Evolutionary conservation across 2,888 invertebrate genomes (phyloP), one percentile per base, ranked within the genome.

Genomic region (Dorcus hopei): DNA sequence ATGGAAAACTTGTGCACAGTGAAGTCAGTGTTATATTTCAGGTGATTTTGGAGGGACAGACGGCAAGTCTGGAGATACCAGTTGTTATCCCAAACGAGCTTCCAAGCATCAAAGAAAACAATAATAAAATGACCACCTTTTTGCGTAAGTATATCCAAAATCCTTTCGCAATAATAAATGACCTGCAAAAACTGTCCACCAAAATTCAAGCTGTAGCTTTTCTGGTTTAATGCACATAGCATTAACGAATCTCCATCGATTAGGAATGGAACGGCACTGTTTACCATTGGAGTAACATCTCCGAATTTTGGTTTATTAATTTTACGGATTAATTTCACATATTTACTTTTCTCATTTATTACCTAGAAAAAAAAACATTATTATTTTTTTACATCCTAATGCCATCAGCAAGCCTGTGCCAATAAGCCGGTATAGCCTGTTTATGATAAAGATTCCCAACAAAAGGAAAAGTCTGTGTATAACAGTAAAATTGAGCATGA

Each of bases 191-290:
- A 52, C 38, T 59, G 59, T 38, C 54, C 54, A 26, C 59, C 59
- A 19, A 56, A 42, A 7, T 9, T 42, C 5, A 45, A 11, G 11
- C 50, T 38, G 19, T 59, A 55, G 45, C 51, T 56, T 9, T 56
- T 45, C 52, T 55, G 59, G 33, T 43, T 23, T 40, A 59, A 51
- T 3, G 55, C 55, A 38, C 43, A 48, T 39, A 56, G 23, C 49
- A 59, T 49, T 5, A 59, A 42, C 9, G 52, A 38, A 42, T 59
- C 59, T 8, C 56, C 55, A 40, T 59, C 59, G 16, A 59, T 59
- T 49, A 59, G 43, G 42, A 56, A 48, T 38, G 59, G 59, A 38
- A 59, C 11, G 9, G 45, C 42, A 47, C 59, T 59, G 49, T 59
- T 59, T 16, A 59, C 43, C 56, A 59, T 55, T 9, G 49, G 38